A percentile compares a stretch with the other conserved stretches of the same genome.
phyloP scores from a whole-genome alignment of 2,888 invertebrate species.

The Nasonia oneida region DNA sequence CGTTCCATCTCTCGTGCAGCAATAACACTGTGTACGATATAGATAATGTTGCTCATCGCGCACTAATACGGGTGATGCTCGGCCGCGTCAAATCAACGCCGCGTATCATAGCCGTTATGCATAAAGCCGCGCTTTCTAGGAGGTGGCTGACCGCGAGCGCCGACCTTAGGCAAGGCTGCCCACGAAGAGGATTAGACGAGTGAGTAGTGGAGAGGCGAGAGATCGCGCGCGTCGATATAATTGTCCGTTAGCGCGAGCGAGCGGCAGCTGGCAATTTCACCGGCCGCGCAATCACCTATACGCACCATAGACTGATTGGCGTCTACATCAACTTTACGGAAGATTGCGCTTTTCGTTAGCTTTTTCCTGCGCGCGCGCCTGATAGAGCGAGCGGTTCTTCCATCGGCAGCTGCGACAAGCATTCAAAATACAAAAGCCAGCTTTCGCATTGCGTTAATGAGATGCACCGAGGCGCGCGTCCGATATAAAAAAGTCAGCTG shows the following conservation, averaged over 20 bases:
- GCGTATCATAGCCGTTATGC: conserved; percentile 17
- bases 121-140: not conserved
- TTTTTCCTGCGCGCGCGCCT: not conserved
- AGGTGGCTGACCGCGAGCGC: conserved; percentile 13
- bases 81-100: conserved; percentile 19
- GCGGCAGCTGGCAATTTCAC: not conserved
- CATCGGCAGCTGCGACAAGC: too few species aligned
- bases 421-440: too few species aligned
- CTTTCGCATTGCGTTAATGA: too few species aligned
- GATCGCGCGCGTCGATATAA: conserved; percentile 10
- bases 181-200: not conserved
- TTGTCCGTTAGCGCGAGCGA: conserved; percentile 16
- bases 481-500: too few species aligned
- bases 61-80: not conserved
- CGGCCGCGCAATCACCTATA: not conserved
- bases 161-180: conserved; percentile 1
- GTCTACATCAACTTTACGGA: not conserved
- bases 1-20: not conserved
- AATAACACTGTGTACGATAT: not conserved
- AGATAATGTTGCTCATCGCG: not conserved
- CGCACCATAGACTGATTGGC: not conserved
- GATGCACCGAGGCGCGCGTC: too few species aligned
- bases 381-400: not conserved
- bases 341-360: not conserved
- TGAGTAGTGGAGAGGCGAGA: not conserved